These are phyloP conservation scores for Sinonovacula constricta DNA, from an alignment of 1,140 invertebrate species.

Conservation along the genomic window DNA sequence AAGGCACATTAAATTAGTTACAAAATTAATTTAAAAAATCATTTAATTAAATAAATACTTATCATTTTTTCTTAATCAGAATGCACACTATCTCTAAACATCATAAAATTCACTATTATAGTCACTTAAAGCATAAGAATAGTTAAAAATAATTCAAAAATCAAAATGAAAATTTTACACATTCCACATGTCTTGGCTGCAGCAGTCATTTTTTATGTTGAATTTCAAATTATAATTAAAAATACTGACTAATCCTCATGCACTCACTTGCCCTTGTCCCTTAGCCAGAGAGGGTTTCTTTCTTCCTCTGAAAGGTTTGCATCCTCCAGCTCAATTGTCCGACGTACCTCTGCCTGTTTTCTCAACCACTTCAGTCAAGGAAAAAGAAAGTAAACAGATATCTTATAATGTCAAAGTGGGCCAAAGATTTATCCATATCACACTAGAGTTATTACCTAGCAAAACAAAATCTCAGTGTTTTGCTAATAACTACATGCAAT, in stretches of 20 bases:
- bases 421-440: too few relatives aligned
- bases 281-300: conserved; percentile 89
- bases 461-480: too few relatives aligned
- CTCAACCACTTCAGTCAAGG: conserved; percentile 89
- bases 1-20: too few relatives aligned
- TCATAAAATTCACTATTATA: too few relatives aligned
- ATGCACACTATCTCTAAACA: too few relatives aligned
- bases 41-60: too few relatives aligned
- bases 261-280: conserved; percentile 88
- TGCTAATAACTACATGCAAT: too few relatives aligned
- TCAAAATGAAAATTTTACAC: background rate
- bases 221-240: background rate
- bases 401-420: too few relatives aligned
- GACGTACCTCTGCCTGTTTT: conserved; percentile 87
- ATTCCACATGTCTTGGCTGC: background rate
- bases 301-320: conserved; percentile 90
- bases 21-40: too few relatives aligned
- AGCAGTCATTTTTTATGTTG: background rate
- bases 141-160: background rate
- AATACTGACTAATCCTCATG: background rate
- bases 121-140: background rate
- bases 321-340: conserved; percentile 85
- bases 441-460: too few relatives aligned
- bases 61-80: too few relatives aligned
- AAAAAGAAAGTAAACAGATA: too few relatives aligned